Percentiles rank a stretch among this genome's conserved stretches.
phyloP scores from a whole-genome alignment of 2,888 invertebrate species.

The Oligia strigilis region DNA sequence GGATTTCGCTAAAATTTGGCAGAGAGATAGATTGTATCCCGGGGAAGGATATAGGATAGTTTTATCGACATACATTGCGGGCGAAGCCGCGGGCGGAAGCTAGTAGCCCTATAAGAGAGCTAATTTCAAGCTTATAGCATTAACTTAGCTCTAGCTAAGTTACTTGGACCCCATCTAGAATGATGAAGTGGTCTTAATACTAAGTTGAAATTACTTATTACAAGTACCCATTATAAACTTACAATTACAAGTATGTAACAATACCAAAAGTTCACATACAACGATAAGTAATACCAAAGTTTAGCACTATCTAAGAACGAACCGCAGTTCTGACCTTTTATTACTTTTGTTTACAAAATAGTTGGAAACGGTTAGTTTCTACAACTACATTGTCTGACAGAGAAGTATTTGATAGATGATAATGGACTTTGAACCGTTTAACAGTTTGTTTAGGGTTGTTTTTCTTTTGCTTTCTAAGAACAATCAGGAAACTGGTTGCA shows the following conservation, averaged over 20 bases:
- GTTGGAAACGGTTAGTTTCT: slow-evolving; percentile 45
- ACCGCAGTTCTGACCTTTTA: slow-evolving; percentile 41
- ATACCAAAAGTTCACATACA: slow-evolving; percentile 23
- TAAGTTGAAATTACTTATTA: slow-evolving; percentile 16
- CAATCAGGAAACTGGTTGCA: slow-evolving; percentile 17
- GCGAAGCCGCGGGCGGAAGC: too few relatives aligned
- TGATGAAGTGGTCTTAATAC: neutral
- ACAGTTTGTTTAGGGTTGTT: slow-evolving; percentile 42
- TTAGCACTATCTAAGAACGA: slow-evolving; percentile 37
- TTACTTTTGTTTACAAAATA: slow-evolving; percentile 53
- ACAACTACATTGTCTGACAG: slow-evolving; percentile 43
- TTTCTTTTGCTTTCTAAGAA: slow-evolving; percentile 33
- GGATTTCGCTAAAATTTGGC: too few relatives aligned
- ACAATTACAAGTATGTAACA: slow-evolving; percentile 10
- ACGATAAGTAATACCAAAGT: slow-evolving; percentile 42
- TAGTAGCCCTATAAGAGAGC: neutral
- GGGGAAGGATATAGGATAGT: too few relatives aligned
- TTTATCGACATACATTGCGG: too few relatives aligned
- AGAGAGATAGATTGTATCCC: too few relatives aligned
- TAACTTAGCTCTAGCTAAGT: neutral
- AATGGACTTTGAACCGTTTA: slow-evolving; percentile 47
- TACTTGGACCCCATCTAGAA: neutral
- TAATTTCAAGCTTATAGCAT: neutral
- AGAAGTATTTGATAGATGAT: slow-evolving; percentile 45
- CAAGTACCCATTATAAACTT: slow-evolving; percentile 7